Percentiles rank a stretch among this genome's conserved stretches.
Evolutionary conservation across 2,888 invertebrate genomes (phyloP).

Genomic region (Meghimatium bilineatum): DNA sequence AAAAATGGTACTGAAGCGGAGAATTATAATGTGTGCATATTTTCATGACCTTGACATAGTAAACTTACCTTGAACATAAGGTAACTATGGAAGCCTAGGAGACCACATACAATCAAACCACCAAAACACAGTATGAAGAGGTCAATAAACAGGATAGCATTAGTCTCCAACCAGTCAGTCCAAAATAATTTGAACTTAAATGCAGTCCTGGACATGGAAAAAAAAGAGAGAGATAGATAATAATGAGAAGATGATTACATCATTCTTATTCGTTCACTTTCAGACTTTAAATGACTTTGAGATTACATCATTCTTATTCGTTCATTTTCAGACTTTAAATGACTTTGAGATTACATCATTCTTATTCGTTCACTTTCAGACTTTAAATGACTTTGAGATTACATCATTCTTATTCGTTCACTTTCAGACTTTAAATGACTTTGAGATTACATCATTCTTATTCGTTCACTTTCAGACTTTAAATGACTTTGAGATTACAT

Average conservation of each 20-base stretch:
- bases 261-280: neutral
- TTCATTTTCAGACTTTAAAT: too few species aligned
- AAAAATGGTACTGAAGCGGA: neutral
- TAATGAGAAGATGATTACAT: neutral
- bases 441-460: too few species aligned
- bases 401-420: too few species aligned
- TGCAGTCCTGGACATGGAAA: conserved; percentile 61
- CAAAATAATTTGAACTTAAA: conserved; percentile 61
- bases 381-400: too few species aligned
- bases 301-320: too few species aligned
- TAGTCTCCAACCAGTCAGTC: conserved; percentile 70
- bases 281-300: too few species aligned
- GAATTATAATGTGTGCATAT: neutral
- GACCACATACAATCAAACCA: conserved; percentile 67
- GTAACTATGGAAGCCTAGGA: conserved; percentile 74
- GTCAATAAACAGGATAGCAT: conserved; percentile 69
- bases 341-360: too few species aligned
- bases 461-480: too few species aligned
- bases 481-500: too few species aligned
- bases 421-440: too few species aligned
- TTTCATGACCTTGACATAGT: neutral
- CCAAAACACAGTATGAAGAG: conserved; percentile 68
- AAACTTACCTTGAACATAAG: conserved; percentile 64
- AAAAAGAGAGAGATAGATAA: neutral
- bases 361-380: too few species aligned